A percentile compares a stretch with the other conserved stretches of the same genome.
Evolutionary conservation across 2,113 vertebrate genomes (phyloP).

Genomic region (Thinocorus orbignyianus): DNA sequence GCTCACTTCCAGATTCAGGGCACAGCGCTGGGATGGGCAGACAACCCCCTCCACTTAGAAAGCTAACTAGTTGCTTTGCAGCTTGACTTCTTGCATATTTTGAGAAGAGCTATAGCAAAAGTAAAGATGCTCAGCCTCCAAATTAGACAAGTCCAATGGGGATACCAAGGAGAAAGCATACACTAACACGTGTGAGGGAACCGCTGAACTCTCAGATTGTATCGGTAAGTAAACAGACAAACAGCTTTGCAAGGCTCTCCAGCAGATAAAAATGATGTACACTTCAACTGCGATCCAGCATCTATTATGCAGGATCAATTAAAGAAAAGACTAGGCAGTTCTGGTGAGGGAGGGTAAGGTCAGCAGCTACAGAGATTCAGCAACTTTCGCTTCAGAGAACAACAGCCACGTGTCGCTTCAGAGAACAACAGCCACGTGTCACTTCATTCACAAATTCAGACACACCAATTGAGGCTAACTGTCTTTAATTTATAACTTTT

Average conservation of each 20-base stretch:
- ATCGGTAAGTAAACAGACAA: background rate
- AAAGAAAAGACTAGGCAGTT: background rate
- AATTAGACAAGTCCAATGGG: background rate
- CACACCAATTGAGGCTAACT: background rate
- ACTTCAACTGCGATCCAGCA: background rate
- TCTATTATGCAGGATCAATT: background rate
- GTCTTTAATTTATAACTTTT: slow-evolving; percentile 30
- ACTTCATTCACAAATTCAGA: background rate
- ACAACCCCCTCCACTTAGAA: background rate
- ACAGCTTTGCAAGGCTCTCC: background rate
- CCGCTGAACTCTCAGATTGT: background rate
- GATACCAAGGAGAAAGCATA: background rate
- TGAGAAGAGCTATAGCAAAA: background rate
- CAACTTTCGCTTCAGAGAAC: background rate
- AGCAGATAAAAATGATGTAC: background rate
- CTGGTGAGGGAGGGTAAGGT: background rate
- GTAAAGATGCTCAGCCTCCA: background rate
- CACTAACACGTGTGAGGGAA: background rate
- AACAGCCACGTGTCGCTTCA: background rate
- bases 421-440: background rate
- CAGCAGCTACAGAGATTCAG: background rate
- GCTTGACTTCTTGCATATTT: background rate
- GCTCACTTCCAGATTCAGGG: background rate
- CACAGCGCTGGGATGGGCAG: background rate
- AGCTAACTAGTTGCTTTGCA: background rate